phyloP scores from a whole-genome alignment of 2,888 invertebrate genomes.

The Caenorhabditis auriculariae region DNA sequence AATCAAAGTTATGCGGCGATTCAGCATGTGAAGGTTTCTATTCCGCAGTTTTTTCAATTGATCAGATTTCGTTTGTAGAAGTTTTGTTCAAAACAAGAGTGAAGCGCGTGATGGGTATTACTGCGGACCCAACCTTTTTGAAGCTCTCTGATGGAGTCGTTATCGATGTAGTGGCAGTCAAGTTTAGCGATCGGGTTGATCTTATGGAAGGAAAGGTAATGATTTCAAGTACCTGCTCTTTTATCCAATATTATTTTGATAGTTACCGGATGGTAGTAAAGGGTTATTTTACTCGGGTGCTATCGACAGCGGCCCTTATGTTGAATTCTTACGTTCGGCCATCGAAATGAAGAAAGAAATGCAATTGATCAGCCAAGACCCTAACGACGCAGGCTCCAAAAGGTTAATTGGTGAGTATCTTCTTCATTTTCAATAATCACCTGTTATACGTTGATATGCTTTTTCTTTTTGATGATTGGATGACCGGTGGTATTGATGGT shows the following conservation, averaged over 20 bases:
- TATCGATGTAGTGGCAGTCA: slow-evolving; percentile 38
- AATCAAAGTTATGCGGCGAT: slow-evolving; percentile 41
- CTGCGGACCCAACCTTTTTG: slow-evolving; percentile 25
- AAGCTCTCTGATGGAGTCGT: slow-evolving; percentile 18
- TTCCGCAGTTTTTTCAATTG: not conserved
- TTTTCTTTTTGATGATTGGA: not conserved
- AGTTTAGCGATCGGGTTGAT: slow-evolving; percentile 47
- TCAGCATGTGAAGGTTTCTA: slow-evolving; percentile 25
- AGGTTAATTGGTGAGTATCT: slow-evolving; percentile 20
- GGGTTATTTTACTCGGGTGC: slow-evolving; percentile 39
- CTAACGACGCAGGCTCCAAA: slow-evolving; percentile 24
- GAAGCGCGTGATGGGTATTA: slow-evolving; percentile 29
- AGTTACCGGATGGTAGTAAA: slow-evolving; percentile 24
- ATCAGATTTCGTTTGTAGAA: slow-evolving; percentile 20
- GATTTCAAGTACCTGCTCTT: not conserved
- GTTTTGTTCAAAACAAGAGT: slow-evolving; percentile 38
- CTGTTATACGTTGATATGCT: not conserved
- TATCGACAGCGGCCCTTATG: slow-evolving; percentile 32
- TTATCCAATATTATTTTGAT: slow-evolving; percentile 4
- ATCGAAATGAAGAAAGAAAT: slow-evolving; percentile 39
- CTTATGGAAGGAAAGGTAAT: slow-evolving; percentile 42
- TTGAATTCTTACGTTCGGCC: slow-evolving; percentile 36
- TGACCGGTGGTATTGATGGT: no score
- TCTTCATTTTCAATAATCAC: not conserved
- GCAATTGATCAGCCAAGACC: slow-evolving; percentile 34